Evolutionary conservation across 2,113 vertebrate genomes (phyloP).

Genomic region (Takifugu bimaculatus): DNA sequence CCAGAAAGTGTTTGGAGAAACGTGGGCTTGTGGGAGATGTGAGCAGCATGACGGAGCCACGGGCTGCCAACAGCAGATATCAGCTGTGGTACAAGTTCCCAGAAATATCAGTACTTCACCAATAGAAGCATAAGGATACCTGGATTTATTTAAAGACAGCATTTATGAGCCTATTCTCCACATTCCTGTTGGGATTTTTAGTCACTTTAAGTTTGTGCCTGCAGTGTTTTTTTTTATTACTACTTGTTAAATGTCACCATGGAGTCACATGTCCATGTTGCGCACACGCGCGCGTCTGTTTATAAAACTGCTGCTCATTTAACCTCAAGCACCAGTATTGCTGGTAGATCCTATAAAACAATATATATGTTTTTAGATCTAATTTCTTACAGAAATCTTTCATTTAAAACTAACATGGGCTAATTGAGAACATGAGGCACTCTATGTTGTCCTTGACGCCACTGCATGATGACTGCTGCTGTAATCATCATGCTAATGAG

Average conservation of each 20-base stretch:
- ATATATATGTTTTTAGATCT: no score
- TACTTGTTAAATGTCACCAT: no score
- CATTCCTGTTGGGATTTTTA: no score
- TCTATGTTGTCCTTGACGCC: conserved; percentile 15
- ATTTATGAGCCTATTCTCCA: no score
- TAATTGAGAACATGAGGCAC: conserved; percentile 6
- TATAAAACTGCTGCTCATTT: no score
- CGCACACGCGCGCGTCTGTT: no score
- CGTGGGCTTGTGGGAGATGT: conserved; percentile 29
- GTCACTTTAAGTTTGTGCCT: no score
- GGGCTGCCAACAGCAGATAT: conserved; percentile 11
- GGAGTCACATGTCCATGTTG: no score
- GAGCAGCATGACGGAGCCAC: conserved; percentile 20
- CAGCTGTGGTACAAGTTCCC: conserved; percentile 1
- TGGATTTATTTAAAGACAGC: not conserved
- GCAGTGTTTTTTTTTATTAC: no score
- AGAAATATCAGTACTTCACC: not conserved
- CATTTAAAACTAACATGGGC: not conserved
- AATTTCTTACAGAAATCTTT: no score
- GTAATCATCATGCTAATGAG: conserved; percentile 32
- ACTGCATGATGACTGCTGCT: conserved; percentile 14
- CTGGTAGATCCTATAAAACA: no score
- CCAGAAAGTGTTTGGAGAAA: conserved; percentile 16
- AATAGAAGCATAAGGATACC: not conserved
- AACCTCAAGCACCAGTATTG: no score